These are phyloP conservation scores for Solenodon paradoxus DNA, from an alignment of 2,113 vertebrate species.

Conservation along the genomic window DNA sequence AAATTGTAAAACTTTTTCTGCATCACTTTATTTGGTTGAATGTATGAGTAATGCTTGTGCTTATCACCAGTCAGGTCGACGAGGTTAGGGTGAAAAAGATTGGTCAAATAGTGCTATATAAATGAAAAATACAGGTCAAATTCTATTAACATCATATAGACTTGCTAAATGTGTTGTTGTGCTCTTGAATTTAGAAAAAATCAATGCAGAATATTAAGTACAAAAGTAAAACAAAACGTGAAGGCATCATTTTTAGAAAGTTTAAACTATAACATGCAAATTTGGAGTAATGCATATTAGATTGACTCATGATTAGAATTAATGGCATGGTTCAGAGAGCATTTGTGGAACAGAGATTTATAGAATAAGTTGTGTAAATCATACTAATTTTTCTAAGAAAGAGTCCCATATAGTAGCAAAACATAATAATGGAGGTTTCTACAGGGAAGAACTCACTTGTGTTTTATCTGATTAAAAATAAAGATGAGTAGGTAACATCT, in stretches of 20 bases:
- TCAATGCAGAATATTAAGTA: not conserved
- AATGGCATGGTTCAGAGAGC: not conserved
- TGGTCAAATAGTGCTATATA: not conserved
- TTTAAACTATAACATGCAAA: not conserved
- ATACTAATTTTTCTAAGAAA: not conserved
- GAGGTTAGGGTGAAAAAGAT: not conserved
- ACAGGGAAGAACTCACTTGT: not conserved
- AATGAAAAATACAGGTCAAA: not conserved
- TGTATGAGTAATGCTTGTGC: not conserved
- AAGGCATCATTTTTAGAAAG: not conserved
- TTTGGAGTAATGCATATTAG: not conserved
- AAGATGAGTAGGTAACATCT: not conserved
- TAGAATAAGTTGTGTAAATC: not conserved
- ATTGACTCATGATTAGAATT: not conserved
- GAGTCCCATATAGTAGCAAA: not conserved
- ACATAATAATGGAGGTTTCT: not conserved
- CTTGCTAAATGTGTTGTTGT: not conserved
- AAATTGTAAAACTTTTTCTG: not conserved
- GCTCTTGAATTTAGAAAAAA: not conserved
- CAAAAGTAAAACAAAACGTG: not conserved
- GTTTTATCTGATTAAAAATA: not conserved
- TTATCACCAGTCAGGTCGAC: not conserved
- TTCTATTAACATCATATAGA: not conserved
- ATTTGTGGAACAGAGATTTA: not conserved
- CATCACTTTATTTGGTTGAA: not conserved